Percentiles rank a stretch among this genome's conserved stretches.
Conservation (phyloP, 1,140 invertebrate species). For the Tenebrio molitor region DNA sequence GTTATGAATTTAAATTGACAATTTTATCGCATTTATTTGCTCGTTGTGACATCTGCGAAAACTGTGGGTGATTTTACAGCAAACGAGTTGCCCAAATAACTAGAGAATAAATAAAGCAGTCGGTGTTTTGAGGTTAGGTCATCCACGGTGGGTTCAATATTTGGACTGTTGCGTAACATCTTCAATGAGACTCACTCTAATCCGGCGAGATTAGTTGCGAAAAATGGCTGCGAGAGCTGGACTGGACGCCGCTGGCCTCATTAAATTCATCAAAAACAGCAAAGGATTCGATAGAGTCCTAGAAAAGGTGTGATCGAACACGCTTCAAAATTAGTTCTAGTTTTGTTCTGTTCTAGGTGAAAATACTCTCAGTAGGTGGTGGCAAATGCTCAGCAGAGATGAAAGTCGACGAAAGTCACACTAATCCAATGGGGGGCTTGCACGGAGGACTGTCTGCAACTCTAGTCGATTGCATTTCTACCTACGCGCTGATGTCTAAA, state of each 20-base stretch:
- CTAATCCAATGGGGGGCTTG: slow-evolving; percentile 81
- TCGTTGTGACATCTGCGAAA: too few relatives aligned
- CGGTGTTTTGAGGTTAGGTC: neutral
- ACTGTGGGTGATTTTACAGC: too few relatives aligned
- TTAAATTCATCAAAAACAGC: neutral
- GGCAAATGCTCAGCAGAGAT: slow-evolving; percentile 83
- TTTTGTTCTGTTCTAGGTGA: neutral
- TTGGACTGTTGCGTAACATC: neutral
- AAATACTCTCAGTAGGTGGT: slow-evolving; percentile 58
- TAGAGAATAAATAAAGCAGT: too few relatives aligned
- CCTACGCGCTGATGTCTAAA: slow-evolving; percentile 79
- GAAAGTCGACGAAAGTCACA: slow-evolving; percentile 80
- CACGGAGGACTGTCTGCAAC: slow-evolving; percentile 90
- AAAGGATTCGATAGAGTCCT: slow-evolving; percentile 1
- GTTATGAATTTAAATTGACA: too few relatives aligned
- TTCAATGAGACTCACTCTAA: too few relatives aligned
- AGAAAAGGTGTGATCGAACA: neutral
- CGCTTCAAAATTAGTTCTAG: neutral
- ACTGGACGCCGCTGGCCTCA: neutral
- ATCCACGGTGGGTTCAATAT: neutral
- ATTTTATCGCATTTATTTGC: too few relatives aligned
- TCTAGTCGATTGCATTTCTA: slow-evolving; percentile 86
- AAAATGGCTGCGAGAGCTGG: neutral
- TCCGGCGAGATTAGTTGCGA: neutral
- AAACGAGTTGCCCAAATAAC: too few relatives aligned